Conservation (phyloP, 2,113 vertebrate genomes). For the Bujurquina vittata region DNA sequence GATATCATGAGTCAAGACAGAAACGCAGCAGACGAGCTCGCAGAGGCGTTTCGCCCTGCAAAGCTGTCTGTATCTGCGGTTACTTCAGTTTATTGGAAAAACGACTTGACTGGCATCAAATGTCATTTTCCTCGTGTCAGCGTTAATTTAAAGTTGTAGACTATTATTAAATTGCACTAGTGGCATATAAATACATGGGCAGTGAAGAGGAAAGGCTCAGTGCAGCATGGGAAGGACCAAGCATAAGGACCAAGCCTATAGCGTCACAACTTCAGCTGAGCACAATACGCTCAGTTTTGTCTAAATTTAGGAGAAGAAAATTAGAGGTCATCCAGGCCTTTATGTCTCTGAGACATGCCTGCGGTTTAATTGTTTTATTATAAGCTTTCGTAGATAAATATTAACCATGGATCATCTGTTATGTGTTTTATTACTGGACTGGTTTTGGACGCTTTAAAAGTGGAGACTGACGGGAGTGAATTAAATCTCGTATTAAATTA, state of each 20-base stretch:
- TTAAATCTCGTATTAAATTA: not conserved
- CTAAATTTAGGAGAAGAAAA: not conserved
- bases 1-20: not conserved
- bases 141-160: no score
- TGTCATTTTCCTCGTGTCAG: no score
- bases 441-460: not conserved
- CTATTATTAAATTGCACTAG: no score
- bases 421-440: not conserved
- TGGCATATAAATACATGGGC: no score
- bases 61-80: no score
- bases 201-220: no score
- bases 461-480: not conserved
- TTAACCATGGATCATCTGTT: not conserved
- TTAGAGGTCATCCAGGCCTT: not conserved
- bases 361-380: not conserved
- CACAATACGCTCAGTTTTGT: not conserved
- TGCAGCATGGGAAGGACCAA: not conserved
- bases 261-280: not conserved
- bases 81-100: no score
- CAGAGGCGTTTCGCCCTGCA: no score
- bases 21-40: not conserved
- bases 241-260: not conserved
- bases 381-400: accelerated
- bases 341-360: not conserved
- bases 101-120: no score